Base-by-base conservation (phyloP, 2,797 vertebrate species). In the Notoglanidium macrostoma region DNA sequence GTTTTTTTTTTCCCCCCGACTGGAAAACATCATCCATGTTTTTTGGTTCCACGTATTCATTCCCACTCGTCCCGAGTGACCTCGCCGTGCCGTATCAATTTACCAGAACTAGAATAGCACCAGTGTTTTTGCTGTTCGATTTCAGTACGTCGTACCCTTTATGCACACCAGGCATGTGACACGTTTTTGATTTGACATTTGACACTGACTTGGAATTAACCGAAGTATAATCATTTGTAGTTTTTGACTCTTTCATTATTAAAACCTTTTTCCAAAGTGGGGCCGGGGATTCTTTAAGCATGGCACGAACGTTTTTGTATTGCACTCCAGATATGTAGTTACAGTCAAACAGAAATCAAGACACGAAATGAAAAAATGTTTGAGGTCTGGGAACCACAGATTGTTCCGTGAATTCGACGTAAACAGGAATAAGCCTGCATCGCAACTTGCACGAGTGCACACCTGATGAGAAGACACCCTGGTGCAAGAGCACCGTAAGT, bases 1-100 rank as follows among this genome's bases (percentile, higher is more conserved):
- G 2, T 65, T 32, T 72, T 46, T 26, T 46, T 12, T 46, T 4
- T 0, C 12, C 49, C 6, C 2, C 26, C 21, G 7, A 19, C 59
- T 82, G 59, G 81, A 35, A 68, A 54, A 68, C 19, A 68, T 49
- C 57, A 65, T 49, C 44, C 40, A 11, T 82, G 79, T n/a, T 63
- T 57, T 68, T 68, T 2, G 9, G 61, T 83, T 67, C 80, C 80
- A 68, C 11, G 32, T 51, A 2, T 83, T 68, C 44, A 51, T 32
- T 83, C 44, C 40, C 21, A 12, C 61, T 83, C 44, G 4, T 83
- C 44, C 15, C 12, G 0, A 19, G 9, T 51, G 44, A 67, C 15
- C 57, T 46, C 40, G 0, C 79, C 8, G 61, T 49, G 80, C 80
- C 32, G 61, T 32, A 67, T 51, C 10, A 23, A 2, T 83, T 67